phyloP scores from a whole-genome alignment of 2,888 invertebrate species.

The Lasioglossum villosulum region DNA sequence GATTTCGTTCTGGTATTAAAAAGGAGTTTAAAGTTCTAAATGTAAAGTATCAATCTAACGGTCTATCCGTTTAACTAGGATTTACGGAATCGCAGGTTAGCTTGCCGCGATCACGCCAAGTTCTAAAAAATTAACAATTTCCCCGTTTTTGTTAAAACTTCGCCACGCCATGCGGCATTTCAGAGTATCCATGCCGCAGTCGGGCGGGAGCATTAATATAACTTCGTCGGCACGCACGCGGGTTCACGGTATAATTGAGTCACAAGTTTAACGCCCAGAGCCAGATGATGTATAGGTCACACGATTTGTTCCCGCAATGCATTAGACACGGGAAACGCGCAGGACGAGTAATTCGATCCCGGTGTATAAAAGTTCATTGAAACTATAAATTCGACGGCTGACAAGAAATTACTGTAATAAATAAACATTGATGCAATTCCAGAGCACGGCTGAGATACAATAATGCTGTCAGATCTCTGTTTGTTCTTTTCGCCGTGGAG shows the following conservation, averaged over 20 bases:
- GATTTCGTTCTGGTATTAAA: neutral
- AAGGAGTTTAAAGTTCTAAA: neutral
- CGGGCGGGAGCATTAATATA: constrained; percentile 8
- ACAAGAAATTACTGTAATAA: constrained; percentile 45
- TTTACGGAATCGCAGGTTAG: neutral
- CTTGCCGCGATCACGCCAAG: neutral
- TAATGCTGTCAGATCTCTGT: constrained; percentile 31
- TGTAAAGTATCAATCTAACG: neutral
- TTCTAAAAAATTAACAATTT: constrained; percentile 34
- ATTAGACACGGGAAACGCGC: constrained; percentile 21
- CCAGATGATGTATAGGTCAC: constrained; percentile 56
- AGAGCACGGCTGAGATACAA: constrained; percentile 20
- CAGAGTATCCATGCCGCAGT: neutral
- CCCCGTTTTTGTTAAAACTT: constrained; percentile 32
- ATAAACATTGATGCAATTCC: constrained; percentile 41
- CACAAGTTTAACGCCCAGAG: constrained; percentile 45
- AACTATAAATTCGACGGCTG: constrained; percentile 35
- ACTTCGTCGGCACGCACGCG: constrained; percentile 19
- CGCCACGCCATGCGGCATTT: neutral
- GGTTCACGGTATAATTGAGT: constrained; percentile 45
- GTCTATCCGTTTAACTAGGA: neutral
- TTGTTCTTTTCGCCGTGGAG: neutral
- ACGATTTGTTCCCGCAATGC: constrained; percentile 51
- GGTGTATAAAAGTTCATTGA: constrained; percentile 2
- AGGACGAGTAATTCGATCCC: constrained; percentile 28